A percentile compares a stretch with the other conserved stretches of the same genome.
These are phyloP conservation scores for Manis pentadactyla DNA, from an alignment of 2,797 vertebrate species.

Conservation along the genomic window DNA sequence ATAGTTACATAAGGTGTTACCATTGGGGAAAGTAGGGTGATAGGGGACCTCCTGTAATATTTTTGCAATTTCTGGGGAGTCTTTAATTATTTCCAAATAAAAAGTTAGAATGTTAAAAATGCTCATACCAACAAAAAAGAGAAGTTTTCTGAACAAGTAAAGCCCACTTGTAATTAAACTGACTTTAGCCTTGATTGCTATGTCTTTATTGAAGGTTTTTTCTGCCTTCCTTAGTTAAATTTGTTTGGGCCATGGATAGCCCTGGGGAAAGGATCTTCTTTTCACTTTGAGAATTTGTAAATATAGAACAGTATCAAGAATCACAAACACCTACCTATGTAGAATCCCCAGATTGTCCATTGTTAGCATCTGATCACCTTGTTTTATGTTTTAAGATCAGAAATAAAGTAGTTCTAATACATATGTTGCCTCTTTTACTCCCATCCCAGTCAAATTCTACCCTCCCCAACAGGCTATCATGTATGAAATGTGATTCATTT, in stretches of 20 bases:
- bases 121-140: not conserved
- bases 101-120: constrained; percentile 10
- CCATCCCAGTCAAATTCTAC: not conserved
- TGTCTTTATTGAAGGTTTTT: not conserved
- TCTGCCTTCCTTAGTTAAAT: constrained; percentile 13
- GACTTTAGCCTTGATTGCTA: not conserved
- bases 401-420: not conserved
- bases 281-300: constrained; percentile 1
- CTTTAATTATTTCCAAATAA: constrained; percentile 17
- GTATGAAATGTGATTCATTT: not conserved
- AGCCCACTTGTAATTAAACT: not conserved
- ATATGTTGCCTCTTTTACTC: not conserved
- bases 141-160: not conserved
- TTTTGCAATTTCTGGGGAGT: not conserved
- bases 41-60: not conserved
- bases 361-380: not conserved
- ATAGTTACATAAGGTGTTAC: not conserved
- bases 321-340: not conserved
- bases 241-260: not conserved
- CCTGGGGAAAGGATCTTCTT: not conserved
- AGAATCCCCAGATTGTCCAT: not conserved
- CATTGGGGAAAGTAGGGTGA: not conserved
- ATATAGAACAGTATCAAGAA: not conserved
- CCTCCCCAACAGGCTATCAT: not conserved
- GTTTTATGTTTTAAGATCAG: constrained; percentile 30